Conservation (phyloP, 2,888 invertebrate species). For the Epinotia ramella region DNA sequence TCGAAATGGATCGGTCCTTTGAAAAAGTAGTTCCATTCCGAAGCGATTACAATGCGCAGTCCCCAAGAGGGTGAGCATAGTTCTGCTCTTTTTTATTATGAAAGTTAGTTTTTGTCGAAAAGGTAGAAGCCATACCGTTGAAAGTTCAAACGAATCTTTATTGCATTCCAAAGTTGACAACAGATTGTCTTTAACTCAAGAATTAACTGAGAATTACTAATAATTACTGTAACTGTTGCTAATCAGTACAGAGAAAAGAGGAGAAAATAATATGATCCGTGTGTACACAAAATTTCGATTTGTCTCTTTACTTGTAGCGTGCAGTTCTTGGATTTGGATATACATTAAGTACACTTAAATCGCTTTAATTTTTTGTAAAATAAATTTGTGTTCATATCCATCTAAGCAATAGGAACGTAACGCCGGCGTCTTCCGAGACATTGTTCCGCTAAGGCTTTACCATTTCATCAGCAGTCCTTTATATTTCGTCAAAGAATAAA, state of each 20-base stretch:
- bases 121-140: constrained; percentile 32
- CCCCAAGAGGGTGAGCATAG: constrained; percentile 47
- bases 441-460: constrained; percentile 41
- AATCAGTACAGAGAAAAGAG: background rate
- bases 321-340: background rate
- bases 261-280: no score
- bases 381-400: constrained; percentile 27
- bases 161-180: constrained; percentile 41
- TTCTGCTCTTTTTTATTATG: constrained; percentile 44
- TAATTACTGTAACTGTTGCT: background rate
- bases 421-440: constrained; percentile 45
- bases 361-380: constrained; percentile 26
- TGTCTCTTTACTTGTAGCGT: background rate
- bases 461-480: constrained; percentile 40
- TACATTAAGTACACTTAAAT: background rate
- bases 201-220: background rate
- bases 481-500: constrained; percentile 42
- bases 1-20: constrained; percentile 46
- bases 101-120: constrained; percentile 46
- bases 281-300: background rate
- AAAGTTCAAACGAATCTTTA: constrained; percentile 43
- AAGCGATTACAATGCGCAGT: constrained; percentile 48
- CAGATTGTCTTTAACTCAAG: constrained; percentile 11
- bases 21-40: constrained; percentile 49
- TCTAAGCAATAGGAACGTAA: constrained; percentile 38